Percentiles rank a stretch among this genome's conserved stretches.
These are phyloP conservation scores for Macropodus opercularis DNA, from an alignment of 2,797 vertebrate genomes.

Conservation along the genomic window DNA sequence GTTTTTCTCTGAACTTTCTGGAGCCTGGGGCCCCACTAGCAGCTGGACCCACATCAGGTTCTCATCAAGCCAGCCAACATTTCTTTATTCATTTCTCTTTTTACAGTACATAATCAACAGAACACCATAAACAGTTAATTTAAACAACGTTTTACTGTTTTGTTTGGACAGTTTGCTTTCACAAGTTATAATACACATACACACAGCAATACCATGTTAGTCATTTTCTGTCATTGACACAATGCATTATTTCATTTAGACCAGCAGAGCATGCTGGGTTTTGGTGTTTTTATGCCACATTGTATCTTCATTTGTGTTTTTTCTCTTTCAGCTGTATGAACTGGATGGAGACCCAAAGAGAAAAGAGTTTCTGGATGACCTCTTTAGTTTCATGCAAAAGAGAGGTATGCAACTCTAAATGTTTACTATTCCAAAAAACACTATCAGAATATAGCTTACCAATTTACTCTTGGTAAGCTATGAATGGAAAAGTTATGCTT, in stretches of 20 bases:
- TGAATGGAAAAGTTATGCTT: too few relatives aligned
- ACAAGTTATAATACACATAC: not conserved
- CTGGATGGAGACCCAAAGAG: conserved; percentile 94
- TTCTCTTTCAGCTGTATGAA: conserved; percentile 89
- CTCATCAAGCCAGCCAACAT: conserved; percentile 50
- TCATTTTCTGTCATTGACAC: not conserved
- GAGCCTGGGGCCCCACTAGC: conserved; percentile 52
- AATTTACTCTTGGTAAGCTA: conserved; percentile 10
- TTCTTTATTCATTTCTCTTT: conserved; percentile 29
- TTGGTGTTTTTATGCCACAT: not conserved
- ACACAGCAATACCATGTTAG: not conserved
- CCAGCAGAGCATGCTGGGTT: not conserved
- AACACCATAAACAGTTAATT: too few relatives aligned
- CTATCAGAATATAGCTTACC: not conserved
- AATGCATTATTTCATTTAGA: not conserved
- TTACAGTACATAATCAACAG: conserved; percentile 23
- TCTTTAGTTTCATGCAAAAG: conserved; percentile 99
- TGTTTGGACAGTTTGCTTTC: not conserved
- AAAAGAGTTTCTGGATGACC: conserved; percentile 95
- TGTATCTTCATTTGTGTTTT: conserved; percentile 12
- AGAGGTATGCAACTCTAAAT: conserved; percentile 80
- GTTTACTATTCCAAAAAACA: conserved; percentile 1
- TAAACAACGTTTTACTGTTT: not conserved
- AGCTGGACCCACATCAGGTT: conserved; percentile 73
- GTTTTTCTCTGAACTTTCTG: conserved; percentile 73